Base-by-base conservation (phyloP, 2,113 vertebrate species). In the Athene cunicularia region DNA sequence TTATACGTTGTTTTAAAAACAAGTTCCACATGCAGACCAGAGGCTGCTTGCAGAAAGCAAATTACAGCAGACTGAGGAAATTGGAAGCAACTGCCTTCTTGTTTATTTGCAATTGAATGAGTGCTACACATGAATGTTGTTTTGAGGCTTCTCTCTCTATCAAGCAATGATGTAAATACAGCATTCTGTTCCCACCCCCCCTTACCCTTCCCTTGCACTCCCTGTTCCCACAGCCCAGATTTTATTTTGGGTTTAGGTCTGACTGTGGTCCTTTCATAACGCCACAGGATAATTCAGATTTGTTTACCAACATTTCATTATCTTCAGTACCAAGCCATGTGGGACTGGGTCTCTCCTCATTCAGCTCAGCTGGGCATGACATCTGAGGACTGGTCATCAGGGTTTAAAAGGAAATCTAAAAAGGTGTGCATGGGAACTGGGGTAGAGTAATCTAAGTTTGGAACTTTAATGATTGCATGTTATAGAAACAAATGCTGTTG, bases 401-500 rank as follows among this genome's bases (percentile, higher is more conserved):
- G 41, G 7, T 58, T 87, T 66, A 80, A 86, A 92, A 81, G 39
- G 35, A 73, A 84, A 39, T 55, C 26, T 37, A 37, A 58, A 80
- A 56, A 71, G 39, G 13, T 72, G 10, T 9, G 24, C 33, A 5
- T 35, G 30, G 41, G 39, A 49, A 71, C 1, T n/a, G 22, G 21
- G 47, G 32, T 22, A 23, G 59, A 37, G 23, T 3, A 56, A 53
- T 33, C 3, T 4, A n/a, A 39, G 11, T 7, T 28, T 68, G 50
- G 28, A 66, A 4, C 5, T 39, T 49, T 63, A 10, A 11, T 26
- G 52, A 21, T 14, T 79, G 45, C 8, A 33, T 80, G 32, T 81
- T 72, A 28, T 93, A 99, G 98, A 98, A 96, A 59, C 94, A 97
- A 62, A 72, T 97, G 81, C 95, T 98, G 43, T 97, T 98, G 88